Base-by-base conservation (phyloP, 2,888 invertebrate species). In the Tridacna gigas region DNA sequence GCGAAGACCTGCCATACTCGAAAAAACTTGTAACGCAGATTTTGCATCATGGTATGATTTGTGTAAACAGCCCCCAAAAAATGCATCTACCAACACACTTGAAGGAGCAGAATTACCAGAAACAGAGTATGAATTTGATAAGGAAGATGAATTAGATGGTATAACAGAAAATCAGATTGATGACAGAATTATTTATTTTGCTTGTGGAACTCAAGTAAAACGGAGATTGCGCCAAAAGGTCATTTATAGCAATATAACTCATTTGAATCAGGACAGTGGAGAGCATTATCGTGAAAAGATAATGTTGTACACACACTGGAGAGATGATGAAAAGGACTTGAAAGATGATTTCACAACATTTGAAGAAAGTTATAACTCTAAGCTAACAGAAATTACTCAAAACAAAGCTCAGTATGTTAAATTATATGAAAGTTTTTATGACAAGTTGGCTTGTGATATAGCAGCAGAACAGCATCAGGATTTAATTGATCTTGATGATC, bases 261-360 rank as follows among this genome's bases (percentile, higher is more conserved):
- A n/a, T n/a, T n/a, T n/a, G n/a, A n/a, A n/a, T n/a, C n/a, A n/a
- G 48, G 82, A 88, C 56, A 69, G 22, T 11, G 85, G 86, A 78
- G 67, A 83, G 18, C 74, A 82, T 66, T 84, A 45, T 77, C 67
- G 88, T 22, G 66, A 86, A 60, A 28, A 65, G 26, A 15, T 85
- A 11, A 82, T 88, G 85, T 67, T 86, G 2, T 93, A 84, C 82
- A 12, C 79, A 0, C 89, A 91, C 0, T 93, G 93, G 93, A 7
- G 75, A 4, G 22, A 60, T 12, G 75, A 76, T 45, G 75, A 47
- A 28, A n/a, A n/a, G n/a, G 63, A 63, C 4, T 63, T 63, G 63
- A n/a, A 11, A 11, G 63, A 22, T 3, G n/a, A 63, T 22, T 63
- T 5, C 63, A n/a, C 4, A 63, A 63, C 9, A 11, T 63, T 11